Evolutionary conservation across 2,113 vertebrate genomes (phyloP), one percentile per base, ranked within the genome.

Genomic region (Microtus oregoni): DNA sequence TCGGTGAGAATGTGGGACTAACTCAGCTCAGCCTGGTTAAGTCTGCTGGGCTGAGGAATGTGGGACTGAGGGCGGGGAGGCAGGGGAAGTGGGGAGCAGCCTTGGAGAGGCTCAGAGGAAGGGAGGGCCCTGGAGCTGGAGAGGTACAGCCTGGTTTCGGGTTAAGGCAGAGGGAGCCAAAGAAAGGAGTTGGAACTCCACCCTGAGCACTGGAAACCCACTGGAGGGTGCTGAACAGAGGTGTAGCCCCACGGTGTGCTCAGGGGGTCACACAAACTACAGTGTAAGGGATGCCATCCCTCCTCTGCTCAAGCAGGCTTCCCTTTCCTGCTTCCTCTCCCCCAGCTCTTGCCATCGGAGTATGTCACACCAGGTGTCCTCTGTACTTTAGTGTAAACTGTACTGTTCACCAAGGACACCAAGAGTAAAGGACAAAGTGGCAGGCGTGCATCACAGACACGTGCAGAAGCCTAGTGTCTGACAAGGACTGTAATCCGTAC

Each of bases 61-160:
- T 55, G 11, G 41, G 38, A 12, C 63, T 67, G 5, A 13, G 41
- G 41, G 15, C 22, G 47, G 47, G 47, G 47, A 47, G 47, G 47
- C 47, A 7, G 47, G 41, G 63, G 52, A 3, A 15, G 26, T 52
- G 11, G 79, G 52, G 22, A 14, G 14, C 52, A 61, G 52, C 0
- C 0, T 41, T 13, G n/a, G 14, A 5, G 1, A 61, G 44, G 38
- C 81, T 50, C 4, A 5, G 6, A n/a, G 52, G 22, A 19, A 30
- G 47, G 55, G 44, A 63, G 7, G 0, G 47, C 44, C 10, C 32
- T 52, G 28, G 19, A 17, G 47, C 67, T 26, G 8, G 55, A 58
- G 55, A 17, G 17, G 55, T 15, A 55, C 15, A 19, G 52, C 14
- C 52, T 55, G 55, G 55, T 58, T 58, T 19, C 4, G 5, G 55